Evolutionary conservation across 92 coral and sea anemone genomes (phyloP).

Genomic region (Zoanthus solanderi): DNA sequence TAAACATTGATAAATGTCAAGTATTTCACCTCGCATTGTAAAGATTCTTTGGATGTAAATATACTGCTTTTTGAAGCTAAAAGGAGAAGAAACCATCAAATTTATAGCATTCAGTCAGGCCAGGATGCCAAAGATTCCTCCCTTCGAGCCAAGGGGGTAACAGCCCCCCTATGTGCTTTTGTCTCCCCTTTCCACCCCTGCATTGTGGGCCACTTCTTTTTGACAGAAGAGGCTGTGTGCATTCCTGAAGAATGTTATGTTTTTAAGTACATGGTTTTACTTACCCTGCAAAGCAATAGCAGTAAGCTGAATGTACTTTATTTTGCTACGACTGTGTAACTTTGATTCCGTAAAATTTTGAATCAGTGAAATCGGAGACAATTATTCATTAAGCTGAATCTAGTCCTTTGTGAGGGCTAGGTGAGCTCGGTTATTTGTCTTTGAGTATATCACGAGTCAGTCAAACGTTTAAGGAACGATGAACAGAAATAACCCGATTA

Average conservation of each 20-base stretch:
- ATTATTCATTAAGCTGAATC: too few species aligned
- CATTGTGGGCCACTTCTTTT: not conserved
- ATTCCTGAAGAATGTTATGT: too few species aligned
- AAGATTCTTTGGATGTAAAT: conserved; percentile 12
- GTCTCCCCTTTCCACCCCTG: conserved; percentile 7
- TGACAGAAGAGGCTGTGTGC: too few species aligned
- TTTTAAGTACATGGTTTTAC: too few species aligned
- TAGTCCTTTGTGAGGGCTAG: not conserved
- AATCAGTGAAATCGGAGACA: not conserved
- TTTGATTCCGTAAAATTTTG: not conserved
- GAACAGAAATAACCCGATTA: not conserved
- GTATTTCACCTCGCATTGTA: conserved; percentile 15
- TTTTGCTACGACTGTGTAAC: not conserved
- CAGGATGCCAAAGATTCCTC: conserved; percentile 9
- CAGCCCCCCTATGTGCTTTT: not conserved
- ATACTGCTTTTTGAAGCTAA: conserved; percentile 18
- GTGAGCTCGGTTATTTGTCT: not conserved
- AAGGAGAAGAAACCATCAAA: conserved; percentile 1
- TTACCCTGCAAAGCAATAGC: too few species aligned
- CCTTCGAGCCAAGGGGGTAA: conserved; percentile 7
- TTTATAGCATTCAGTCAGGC: conserved; percentile 15
- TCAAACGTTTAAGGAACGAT: not conserved
- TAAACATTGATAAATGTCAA: not conserved
- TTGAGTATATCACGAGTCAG: not conserved
- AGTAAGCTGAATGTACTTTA: not conserved